Evolutionary conservation across 2,113 vertebrate genomes (phyloP).

Genomic region (Fukomys damarensis): DNA sequence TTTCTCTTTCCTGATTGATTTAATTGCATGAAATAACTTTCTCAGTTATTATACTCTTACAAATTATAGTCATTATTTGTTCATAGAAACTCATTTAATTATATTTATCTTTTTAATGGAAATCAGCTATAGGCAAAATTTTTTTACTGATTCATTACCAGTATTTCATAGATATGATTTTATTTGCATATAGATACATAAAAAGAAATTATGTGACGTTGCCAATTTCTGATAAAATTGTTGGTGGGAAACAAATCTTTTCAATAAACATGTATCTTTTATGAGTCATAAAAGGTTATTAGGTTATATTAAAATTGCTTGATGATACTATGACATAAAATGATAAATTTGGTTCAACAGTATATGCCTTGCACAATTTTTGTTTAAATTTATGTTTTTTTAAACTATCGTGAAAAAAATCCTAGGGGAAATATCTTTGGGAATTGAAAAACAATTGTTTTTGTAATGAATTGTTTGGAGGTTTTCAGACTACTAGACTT

Average conservation of each 20-base stretch:
- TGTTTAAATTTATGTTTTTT: constrained; percentile 60
- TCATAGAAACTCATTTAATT: not conserved
- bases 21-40: constrained; percentile 8
- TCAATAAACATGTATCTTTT: constrained; percentile 21
- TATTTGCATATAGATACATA: not conserved
- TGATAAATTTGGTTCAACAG: constrained; percentile 41
- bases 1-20: constrained; percentile 6
- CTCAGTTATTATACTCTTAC: constrained; percentile 22
- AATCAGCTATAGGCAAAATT: constrained; percentile 7
- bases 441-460: constrained; percentile 72
- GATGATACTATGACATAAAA: not conserved
- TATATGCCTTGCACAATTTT: constrained; percentile 46
- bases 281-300: constrained; percentile 17
- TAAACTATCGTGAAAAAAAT: constrained; percentile 52
- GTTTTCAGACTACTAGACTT: constrained; percentile 56
- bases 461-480: constrained; percentile 71
- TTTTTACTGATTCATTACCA: not conserved
- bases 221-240: constrained; percentile 50
- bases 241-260: not conserved
- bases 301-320: constrained; percentile 22
- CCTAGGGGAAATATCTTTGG: constrained; percentile 41
- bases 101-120: constrained; percentile 35
- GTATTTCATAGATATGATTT: not conserved
- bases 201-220: not conserved
- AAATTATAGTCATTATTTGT: not conserved